Conservation (phyloP, 2,113 vertebrate species). For the Takifugu bimaculatus region DNA sequence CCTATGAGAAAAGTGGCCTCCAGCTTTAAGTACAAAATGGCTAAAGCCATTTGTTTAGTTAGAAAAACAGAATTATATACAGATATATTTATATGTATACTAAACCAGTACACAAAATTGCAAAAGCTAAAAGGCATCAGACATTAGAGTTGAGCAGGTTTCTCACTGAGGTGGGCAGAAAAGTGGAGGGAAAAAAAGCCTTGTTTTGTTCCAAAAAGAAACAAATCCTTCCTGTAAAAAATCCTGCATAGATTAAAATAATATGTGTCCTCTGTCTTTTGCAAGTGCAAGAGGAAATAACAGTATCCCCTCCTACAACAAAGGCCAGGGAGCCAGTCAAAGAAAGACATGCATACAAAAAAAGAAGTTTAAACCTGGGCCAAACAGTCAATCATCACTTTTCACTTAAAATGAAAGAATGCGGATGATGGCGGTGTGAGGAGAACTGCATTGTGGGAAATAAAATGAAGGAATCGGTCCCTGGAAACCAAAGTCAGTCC, state of each 20-base stretch:
- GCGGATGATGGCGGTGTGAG: neutral
- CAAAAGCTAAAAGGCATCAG: conserved; percentile 70
- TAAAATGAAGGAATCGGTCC: neutral
- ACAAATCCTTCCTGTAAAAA: conserved; percentile 47
- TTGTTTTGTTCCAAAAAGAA: conserved; percentile 22
- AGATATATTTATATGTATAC: conserved; percentile 47
- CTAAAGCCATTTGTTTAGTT: conserved; percentile 37
- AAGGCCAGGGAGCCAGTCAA: conserved; percentile 67
- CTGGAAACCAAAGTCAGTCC: neutral
- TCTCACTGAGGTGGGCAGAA: conserved; percentile 45
- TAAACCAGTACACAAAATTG: conserved; percentile 65
- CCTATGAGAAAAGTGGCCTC: conserved; percentile 68
- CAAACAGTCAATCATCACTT: conserved; percentile 5
- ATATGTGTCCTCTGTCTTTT: conserved; percentile 55
- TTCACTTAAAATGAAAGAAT: conserved; percentile 9
- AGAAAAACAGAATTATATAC: conserved; percentile 54
- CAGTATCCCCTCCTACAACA: conserved; percentile 64
- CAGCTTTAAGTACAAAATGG: conserved; percentile 70
- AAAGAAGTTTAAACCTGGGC: conserved; percentile 45
- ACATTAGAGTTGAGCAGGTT: conserved; percentile 63
- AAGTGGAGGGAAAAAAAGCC: conserved; percentile 8
- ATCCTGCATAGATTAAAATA: conserved; percentile 76
- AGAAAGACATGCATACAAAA: conserved; percentile 17
- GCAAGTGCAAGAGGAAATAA: conserved; percentile 66
- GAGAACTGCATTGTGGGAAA: too few relatives aligned